Evolutionary conservation across 2,113 vertebrate species (phyloP), one percentile per base, ranked within the genome.

Genomic region (Progne subis): DNA sequence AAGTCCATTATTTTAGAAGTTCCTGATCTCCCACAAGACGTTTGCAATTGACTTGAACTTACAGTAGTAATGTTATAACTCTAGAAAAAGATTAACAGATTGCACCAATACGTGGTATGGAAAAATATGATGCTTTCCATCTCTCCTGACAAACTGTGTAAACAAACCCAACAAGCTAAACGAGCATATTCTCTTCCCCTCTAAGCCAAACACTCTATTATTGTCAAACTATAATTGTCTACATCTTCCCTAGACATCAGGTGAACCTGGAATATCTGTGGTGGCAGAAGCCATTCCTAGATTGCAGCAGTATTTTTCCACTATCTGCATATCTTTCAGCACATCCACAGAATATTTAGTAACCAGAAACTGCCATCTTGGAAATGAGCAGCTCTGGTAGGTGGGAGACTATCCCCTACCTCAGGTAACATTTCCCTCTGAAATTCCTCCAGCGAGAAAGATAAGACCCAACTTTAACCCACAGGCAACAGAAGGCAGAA

Each of bases 371-470:
- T 55, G 39, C 13, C 47, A 59, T 16, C 25, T 44, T 4, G 2
- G 32, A 68, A 82, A 68, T 0, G 0, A 55, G 13, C 15, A 67
- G 19, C 37, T 78, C 37, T 47, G 32, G 0, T 29, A 84, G 80
- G 29, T 4, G 5, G 7, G 9, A 84, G 20, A 53, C 15, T 46
- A 52, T 12, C 10, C 9, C 12, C 32, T 44, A 31, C 74, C 32
- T 71, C 32, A n/a, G 44, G 43, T 49, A 71, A 49, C 7, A 16
- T 8, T 80, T 68, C 25, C 52, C 28, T 41, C 32, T 80, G 44
- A 80, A 79, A 59, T 39, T 28, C 63, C 28, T 28, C 63, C 28
- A 67, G 47, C 15, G 61, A 71, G 41, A 31, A 70, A 39, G 43
- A 61, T 37, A 57, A 83, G 37, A 77, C 15, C 7, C 18, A 70